These are phyloP conservation scores for Anguilla anguilla DNA, from an alignment of 2,797 vertebrate species.

Conservation along the genomic window DNA sequence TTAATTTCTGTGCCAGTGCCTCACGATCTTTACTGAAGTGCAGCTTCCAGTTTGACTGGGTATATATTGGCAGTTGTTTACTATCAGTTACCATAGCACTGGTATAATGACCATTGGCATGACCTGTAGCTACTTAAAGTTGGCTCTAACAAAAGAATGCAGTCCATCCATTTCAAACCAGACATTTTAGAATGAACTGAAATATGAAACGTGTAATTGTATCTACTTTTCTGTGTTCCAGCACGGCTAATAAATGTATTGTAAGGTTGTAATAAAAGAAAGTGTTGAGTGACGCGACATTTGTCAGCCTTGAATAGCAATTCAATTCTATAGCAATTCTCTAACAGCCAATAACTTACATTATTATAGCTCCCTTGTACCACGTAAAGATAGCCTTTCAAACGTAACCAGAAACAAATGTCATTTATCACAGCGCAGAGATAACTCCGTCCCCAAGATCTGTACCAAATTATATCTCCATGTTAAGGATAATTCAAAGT, in stretches of 20 bases:
- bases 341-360: slow-evolving; percentile 4
- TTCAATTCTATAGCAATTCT: neutral
- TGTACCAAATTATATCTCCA: neutral
- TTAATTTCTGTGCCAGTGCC: too few relatives aligned
- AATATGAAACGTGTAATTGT: neutral
- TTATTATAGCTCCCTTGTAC: neutral
- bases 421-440: neutral
- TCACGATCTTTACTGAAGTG: too few relatives aligned
- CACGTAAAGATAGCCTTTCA: slow-evolving; percentile 4
- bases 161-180: neutral
- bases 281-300: neutral
- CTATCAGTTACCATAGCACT: neutral
- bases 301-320: neutral
- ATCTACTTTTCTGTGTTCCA: neutral
- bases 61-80: neutral
- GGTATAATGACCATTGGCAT: neutral
- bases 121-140: neutral
- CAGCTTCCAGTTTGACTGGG: too few relatives aligned
- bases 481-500: neutral
- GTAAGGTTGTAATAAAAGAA: neutral
- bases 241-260: too few relatives aligned
- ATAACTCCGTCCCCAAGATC: neutral
- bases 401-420: neutral
- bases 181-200: neutral
- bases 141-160: neutral